Base-by-base conservation (phyloP, 1,140 invertebrate genomes). In the Panonychus citri region DNA sequence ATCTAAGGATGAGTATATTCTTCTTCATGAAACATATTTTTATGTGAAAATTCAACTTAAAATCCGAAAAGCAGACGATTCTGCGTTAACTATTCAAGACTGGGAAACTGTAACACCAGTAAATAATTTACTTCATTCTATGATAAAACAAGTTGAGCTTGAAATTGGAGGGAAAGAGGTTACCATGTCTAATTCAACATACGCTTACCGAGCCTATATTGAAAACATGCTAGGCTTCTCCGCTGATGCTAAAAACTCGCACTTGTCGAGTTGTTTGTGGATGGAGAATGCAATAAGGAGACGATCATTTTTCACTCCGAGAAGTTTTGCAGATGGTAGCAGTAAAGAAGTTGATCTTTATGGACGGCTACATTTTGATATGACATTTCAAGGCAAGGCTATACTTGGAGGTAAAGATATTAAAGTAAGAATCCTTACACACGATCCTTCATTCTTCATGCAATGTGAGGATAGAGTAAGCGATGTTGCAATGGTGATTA, bases 151-250 rank as follows among this genome's bases (percentile, higher is more conserved):
- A 55, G 59, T 71, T 1, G 65, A 69, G 58, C 59, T 72, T 19
- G 67, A 65, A 60, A 64, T 73, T 7, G 72, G 72, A 64, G 68
- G n/a, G 71, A 70, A 68, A 63, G 59, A 69, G 24, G 60, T 73
- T 3, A 69, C 67, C 17, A 64, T 67, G 0, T 61, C 66, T 21
- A 68, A 66, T 51, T 67, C 68, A 56, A 67, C 66, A 17, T 72
- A 74, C 62, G 64, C 65, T n/a, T 72, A 70, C 60, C 54, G 66
- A 53, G 65, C 66, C 2, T 73, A 72, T 50, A 65, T 74, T 13
- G 69, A 74, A 65, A 71, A 65, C 3, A 52, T 70, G 7, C 56
- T 68, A 4, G 64, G 64, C 59, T 73, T n/a, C 71, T 64, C 64
- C 62, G 5, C 53, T 57, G 17, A 62, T 58, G 24, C 68, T 68